Evolutionary conservation across 2,888 invertebrate species (phyloP).

Genomic region (Oasisia sp.): DNA sequence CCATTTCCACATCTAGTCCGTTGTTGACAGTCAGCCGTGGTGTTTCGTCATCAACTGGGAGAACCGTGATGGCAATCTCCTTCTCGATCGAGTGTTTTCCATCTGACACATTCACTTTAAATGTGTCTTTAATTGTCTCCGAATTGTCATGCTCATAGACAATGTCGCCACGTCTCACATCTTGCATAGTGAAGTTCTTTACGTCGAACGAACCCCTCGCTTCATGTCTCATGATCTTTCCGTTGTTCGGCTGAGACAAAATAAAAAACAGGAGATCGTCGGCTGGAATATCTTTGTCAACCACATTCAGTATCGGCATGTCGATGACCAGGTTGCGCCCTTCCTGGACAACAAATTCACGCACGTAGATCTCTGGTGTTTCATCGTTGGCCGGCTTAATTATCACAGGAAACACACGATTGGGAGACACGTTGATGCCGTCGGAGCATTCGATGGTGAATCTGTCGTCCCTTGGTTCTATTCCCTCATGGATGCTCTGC

Average conservation of each 20-base stretch:
- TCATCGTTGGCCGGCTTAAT: conserved; percentile 65
- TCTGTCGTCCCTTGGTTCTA: conserved; percentile 60
- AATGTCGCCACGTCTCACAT: conserved; percentile 57
- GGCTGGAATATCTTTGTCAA: conserved; percentile 60
- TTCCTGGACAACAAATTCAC: conserved; percentile 64
- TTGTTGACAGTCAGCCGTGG: conserved; percentile 62
- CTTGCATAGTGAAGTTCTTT: conserved; percentile 57
- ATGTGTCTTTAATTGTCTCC: conserved; percentile 60
- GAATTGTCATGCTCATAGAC: conserved; percentile 65
- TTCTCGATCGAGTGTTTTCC: conserved; percentile 59
- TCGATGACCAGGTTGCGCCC: conserved; percentile 64
- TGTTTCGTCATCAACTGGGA: conserved; percentile 65
- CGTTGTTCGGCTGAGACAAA: conserved; percentile 54
- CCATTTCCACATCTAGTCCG: conserved; percentile 61
- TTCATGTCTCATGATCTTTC: conserved; percentile 59
- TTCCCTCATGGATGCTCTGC: conserved; percentile 64
- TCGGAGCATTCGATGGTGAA: conserved; percentile 62
- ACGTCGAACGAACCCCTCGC: conserved; percentile 54
- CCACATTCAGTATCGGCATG: conserved; percentile 60
- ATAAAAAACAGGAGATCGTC: conserved; percentile 59
- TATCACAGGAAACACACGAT: conserved; percentile 48
- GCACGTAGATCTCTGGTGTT: conserved; percentile 57
- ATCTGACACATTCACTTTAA: conserved; percentile 60
- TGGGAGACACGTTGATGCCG: conserved; percentile 59
- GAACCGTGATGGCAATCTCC: conserved; percentile 58